Base-by-base conservation (phyloP, 35 echinoderm and acorn worm genomes). In the Ophiothrix spiculata region DNA sequence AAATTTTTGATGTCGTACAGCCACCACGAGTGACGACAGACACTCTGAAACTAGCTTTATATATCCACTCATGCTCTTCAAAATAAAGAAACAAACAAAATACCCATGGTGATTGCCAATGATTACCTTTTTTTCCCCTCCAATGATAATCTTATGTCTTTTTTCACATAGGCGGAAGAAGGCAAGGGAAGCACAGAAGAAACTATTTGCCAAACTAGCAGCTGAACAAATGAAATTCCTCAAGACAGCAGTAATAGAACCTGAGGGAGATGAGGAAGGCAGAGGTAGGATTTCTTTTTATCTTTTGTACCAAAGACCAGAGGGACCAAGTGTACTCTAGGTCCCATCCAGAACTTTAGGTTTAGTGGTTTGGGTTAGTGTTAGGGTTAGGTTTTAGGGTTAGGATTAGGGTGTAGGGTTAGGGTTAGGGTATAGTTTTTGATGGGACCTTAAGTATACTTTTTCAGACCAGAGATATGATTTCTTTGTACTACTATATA, bases 151-250 rank as follows among this genome's bases (percentile, higher is more conserved):
- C 91, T 88, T 35, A 34, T 37, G 17, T 78, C 34, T 56, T 88
- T 49, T 74, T 82, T 75, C 32, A 60, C 64, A 23, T 56, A 42
- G 46, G 13, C 23, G 91, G 92, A 99, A 90, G 73, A 90, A 92
- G 21, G 40, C 39, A 42, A 21, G 21, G 8, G 96, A 99, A 82
- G 85, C 89, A 16, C 93, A 99, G 77, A 77, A 92, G 56, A 91
- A 91, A 80, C 75, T 99, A 39, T 77, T 99, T 75, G 96, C 88
- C 23, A 93, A 90, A 35, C 87, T 94, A 49, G 92, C 92, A 25
- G 81, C 85, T 46, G 87, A 94, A 28, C 96, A 99, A 56, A 91
- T 77, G 77, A 84, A 89, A 63, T 99, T 99, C 64, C 31, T 99
- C 38, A 79, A 87, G 60, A 80, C 77, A 56, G 29, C 60, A 69